Evolutionary conservation across 1,140 invertebrate species (phyloP), one percentile per base, ranked within the genome.

Genomic region (Mamestra configurata): DNA sequence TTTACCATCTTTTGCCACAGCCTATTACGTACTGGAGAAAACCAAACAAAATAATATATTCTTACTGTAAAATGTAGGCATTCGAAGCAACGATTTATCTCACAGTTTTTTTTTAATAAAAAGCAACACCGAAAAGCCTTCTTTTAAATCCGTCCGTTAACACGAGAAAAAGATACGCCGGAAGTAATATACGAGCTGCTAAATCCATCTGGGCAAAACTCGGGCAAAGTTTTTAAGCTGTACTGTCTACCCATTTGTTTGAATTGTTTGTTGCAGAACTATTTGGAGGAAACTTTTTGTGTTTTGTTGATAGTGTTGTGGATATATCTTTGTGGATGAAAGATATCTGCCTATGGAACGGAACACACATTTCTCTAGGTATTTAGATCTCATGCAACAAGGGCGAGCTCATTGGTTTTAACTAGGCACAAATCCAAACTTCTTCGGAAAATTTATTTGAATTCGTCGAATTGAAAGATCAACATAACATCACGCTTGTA

Each of bases 161-260:
- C 53, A 15, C 24, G 15, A 53, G 43, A 71, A 49, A 57, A 57
- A 55, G 51, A 73, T 57, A 73, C 31, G 70, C 22, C 11, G n/a
- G 18, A 18, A 73, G 51, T 43, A 57, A 73, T 73, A 57, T 40
- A 73, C 20, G 71, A 59, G 37, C 24, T 11, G 8, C 13, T 72
- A 72, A 53, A 55, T 51, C 70, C 27, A 37, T 35, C 70, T 72
- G 70, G 40, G 27, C 24, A 49, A 73, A 57, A 40, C 11, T 37
- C 20, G 31, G 35, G 46, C 7, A 68, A 72, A 72, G 51, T 72
- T 73, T 59, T 43, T 73, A 73, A 73, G 71, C 71, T 57, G 18
- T 55, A n/a, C 49, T 73, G 51, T 59, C 71, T n/a, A 31, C 51
- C 31, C 35, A 59, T 73, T 72, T 55, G 49, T 72, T 15, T 43